Evolutionary conservation across 2,888 invertebrate species (phyloP).

Genomic region (Caenorhabditis sp.): DNA sequence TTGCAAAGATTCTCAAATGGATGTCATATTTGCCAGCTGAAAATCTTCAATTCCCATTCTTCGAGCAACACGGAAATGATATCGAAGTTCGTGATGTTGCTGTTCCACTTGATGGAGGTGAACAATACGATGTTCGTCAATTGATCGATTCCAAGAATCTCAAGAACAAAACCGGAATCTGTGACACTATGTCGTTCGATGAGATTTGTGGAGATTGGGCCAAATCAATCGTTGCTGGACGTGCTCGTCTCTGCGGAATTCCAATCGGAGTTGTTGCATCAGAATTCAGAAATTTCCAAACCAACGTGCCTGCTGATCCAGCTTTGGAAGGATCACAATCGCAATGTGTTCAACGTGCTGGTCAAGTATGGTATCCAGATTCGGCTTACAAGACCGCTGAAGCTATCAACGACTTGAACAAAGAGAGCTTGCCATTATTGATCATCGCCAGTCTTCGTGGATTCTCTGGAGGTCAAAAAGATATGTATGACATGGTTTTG

Average conservation of each 20-base stretch:
- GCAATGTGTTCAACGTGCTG: slow-evolving; percentile 79
- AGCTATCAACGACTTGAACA: slow-evolving; percentile 93
- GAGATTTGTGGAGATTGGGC: slow-evolving; percentile 97
- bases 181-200: slow-evolving; percentile 80
- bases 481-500: slow-evolving; percentile 87
- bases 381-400: slow-evolving; percentile 98
- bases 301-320: slow-evolving; percentile 95
- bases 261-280: slow-evolving; percentile 96
- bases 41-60: slow-evolving; percentile 42
- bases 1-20: slow-evolving; percentile 84
- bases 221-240: slow-evolving; percentile 86
- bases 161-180: slow-evolving; percentile 80
- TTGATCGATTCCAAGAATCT: slow-evolving; percentile 45
- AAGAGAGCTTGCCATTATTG: slow-evolving; percentile 90
- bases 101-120: slow-evolving; percentile 23
- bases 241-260: slow-evolving; percentile 91
- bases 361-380: slow-evolving; percentile 93
- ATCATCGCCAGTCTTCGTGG: slow-evolving; percentile 99
- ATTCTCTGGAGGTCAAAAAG: slow-evolving; percentile 99
- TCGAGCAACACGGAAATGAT: slow-evolving; percentile 44
- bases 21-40: slow-evolving; percentile 87
- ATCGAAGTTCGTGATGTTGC: slow-evolving; percentile 29
- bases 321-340: slow-evolving; percentile 76
- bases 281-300: slow-evolving; percentile 93
- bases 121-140: slow-evolving; percentile 48